These are phyloP conservation scores for Tupaia chinensis DNA, from an alignment of 2,113 vertebrate genomes.

Conservation along the genomic window DNA sequence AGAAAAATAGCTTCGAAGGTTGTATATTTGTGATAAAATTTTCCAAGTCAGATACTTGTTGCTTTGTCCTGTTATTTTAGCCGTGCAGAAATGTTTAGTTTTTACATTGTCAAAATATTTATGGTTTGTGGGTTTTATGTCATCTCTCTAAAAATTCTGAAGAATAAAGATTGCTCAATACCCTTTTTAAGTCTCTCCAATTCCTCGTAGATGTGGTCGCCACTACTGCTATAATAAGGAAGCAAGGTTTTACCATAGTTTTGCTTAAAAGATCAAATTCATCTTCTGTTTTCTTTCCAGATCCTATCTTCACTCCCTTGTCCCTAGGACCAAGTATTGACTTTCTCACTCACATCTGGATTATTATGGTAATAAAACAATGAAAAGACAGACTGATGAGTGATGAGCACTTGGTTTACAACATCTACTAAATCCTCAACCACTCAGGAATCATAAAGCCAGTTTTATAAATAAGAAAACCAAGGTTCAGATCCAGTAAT, in stretches of 20 bases:
- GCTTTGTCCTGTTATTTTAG: background rate
- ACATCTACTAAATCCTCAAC: background rate
- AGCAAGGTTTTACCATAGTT: background rate
- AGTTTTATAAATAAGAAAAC: background rate
- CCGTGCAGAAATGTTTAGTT: background rate
- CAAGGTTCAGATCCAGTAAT: background rate
- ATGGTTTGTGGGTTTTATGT: conserved; percentile 3
- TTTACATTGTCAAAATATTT: conserved; percentile 30
- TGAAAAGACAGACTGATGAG: background rate
- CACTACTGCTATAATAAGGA: background rate
- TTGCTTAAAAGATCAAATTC: conserved; percentile 23
- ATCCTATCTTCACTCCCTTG: background rate
- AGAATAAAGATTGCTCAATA: background rate
- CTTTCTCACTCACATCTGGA: background rate
- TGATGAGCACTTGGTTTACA: background rate
- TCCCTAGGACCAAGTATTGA: background rate
- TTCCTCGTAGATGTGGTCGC: background rate
- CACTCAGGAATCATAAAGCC: background rate
- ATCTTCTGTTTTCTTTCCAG: background rate
- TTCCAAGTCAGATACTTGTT: background rate
- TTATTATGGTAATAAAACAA: conserved; percentile 19
- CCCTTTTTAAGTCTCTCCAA: background rate
- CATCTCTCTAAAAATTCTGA: background rate
- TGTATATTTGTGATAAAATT: background rate
- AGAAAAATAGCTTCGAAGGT: conserved; percentile 5